These are phyloP conservation scores for Rotaria macrura DNA, from an alignment of 2,888 invertebrate genomes.

Conservation along the genomic window DNA sequence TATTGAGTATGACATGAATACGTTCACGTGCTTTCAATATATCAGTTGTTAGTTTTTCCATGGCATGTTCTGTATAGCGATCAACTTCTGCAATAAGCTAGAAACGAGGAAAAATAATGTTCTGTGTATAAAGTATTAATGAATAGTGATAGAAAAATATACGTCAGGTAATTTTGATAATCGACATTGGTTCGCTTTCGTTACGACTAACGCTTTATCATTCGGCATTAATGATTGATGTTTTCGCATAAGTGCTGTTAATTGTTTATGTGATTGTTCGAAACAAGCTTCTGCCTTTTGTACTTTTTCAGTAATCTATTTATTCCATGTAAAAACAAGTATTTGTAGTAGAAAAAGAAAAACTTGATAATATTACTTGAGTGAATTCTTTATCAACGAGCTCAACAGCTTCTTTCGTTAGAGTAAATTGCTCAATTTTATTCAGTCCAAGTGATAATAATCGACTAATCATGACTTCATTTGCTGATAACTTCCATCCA, in stretches of 20 bases:
- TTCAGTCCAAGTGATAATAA: not conserved
- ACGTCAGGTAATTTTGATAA: not conserved
- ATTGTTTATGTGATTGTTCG: conserved; percentile 9
- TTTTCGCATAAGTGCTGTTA: not conserved
- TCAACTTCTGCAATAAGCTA: not conserved
- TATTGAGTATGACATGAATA: not conserved
- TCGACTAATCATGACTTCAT: not conserved
- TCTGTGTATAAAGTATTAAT: not conserved
- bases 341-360: not conserved
- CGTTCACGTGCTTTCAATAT: not conserved
- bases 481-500: not conserved
- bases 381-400: not conserved
- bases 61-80: not conserved
- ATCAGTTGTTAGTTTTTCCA: not conserved
- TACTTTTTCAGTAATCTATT: not conserved
- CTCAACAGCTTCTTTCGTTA: not conserved
- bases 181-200: not conserved
- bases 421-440: not conserved
- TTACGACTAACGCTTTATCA: not conserved
- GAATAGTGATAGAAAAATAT: not conserved
- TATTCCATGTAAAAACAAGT: not conserved
- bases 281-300: not conserved
- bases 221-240: not conserved
- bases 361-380: not conserved
- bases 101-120: not conserved